Evolutionary conservation across 1,140 invertebrate genomes (phyloP), one percentile per base, ranked within the genome.

Genomic region (Mya arenaria): DNA sequence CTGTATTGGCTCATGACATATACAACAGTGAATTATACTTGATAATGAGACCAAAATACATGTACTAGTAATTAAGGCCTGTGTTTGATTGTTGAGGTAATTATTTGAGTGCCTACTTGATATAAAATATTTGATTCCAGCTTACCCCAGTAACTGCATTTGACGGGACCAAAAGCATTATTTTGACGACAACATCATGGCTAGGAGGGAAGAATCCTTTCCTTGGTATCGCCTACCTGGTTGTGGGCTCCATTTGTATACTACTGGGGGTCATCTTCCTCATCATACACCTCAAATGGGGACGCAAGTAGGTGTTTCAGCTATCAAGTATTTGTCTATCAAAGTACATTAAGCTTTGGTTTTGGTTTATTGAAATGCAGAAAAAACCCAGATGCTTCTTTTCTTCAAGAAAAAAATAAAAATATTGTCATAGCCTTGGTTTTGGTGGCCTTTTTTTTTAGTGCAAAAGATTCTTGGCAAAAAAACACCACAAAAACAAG

Each of bases 161-260:
- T 93, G 95, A 97, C 90, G 98, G 98, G 1, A 96, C 95, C 15
- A 99, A 99, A 93, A 95, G 95, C 56, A 96, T 99, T 94, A 97
- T 99, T 84, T 94, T 99, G 84, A 98, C 98, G 19, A 99, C 98
- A n/a, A 99, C 98, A 0, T 99, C 98, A 0, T 95, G 99, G 84
- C 94, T 99, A 0, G 99, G 99, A 72, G 98, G 98, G 4, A 99
- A 99, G 93, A 99, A 99, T 94, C 97, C 97, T n/a, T 99, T 99
- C 93, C 94, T 99, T 30, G 98, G 98, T 19, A 97, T 99, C 86
- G 98, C 98, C 25, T 99, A 99, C 91, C 98, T 99, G 84, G 97
- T 98, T 23, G 98, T 99, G 5, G 99, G 99, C 28, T 96, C 95
- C 82, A 95, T 99, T 79, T 99, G 98, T 92, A 94, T 99, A 39